Conservation (phyloP, 2,113 vertebrate species). For the Poeciliopsis prolifica region DNA sequence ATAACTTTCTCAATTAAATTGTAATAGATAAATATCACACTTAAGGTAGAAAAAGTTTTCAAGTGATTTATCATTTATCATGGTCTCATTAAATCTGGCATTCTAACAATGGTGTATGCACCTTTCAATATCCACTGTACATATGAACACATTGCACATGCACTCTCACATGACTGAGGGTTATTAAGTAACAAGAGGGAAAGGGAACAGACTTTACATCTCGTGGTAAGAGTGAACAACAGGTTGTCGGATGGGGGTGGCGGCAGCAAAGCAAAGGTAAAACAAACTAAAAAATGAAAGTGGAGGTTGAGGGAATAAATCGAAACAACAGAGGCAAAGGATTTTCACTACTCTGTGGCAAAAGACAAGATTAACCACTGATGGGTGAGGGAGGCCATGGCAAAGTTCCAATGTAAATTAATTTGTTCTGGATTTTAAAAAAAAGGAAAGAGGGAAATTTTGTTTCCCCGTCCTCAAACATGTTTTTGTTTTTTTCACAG, state of each 20-base stretch:
- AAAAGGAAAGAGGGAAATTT: slow-evolving; percentile 35
- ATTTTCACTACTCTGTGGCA: slow-evolving; percentile 66
- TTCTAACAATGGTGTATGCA: not conserved
- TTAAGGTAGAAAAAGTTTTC: not conserved
- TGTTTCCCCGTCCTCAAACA: slow-evolving; percentile 26
- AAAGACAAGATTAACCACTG: slow-evolving; percentile 70
- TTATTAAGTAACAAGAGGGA: slow-evolving; percentile 50
- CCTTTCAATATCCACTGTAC: not conserved
- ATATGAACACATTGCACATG: slow-evolving; percentile 73
- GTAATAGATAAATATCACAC: not conserved
- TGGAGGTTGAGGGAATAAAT: slow-evolving; percentile 64
- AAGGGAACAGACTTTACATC: slow-evolving; percentile 63
- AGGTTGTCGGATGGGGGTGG: slow-evolving; percentile 67
- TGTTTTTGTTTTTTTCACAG: slow-evolving; percentile 11
- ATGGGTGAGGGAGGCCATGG: slow-evolving; percentile 77
- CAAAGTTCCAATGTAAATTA: slow-evolving; percentile 49
- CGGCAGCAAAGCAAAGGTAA: slow-evolving; percentile 74
- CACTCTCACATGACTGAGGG: slow-evolving; percentile 73
- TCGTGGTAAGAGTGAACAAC: slow-evolving; percentile 67
- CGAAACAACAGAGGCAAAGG: slow-evolving; percentile 64
- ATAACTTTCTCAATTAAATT: not conserved
- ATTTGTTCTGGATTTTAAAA: slow-evolving; percentile 57
- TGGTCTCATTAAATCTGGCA: not conserved
- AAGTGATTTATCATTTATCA: not conserved
- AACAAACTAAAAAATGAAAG: slow-evolving; percentile 55